These are phyloP conservation scores for Tokudaia muenninki DNA, from an alignment of 2,797 vertebrate genomes.

Conservation along the genomic window DNA sequence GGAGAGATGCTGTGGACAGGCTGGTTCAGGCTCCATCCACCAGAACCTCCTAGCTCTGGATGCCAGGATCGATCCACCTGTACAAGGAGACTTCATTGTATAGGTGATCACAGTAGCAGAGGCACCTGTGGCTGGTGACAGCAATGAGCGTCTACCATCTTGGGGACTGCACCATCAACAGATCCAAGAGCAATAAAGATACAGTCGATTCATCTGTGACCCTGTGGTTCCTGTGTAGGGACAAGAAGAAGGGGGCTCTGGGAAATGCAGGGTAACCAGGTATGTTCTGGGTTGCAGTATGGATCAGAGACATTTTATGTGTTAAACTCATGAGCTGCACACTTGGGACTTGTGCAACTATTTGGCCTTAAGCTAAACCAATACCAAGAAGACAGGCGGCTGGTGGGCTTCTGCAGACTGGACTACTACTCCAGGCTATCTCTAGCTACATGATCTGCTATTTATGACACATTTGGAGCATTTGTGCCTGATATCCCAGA, in stretches of 20 bases:
- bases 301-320: neutral
- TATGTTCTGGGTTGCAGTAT: too few species aligned
- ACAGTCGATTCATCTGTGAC: neutral
- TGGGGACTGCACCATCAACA: fast-evolving
- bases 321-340: neutral
- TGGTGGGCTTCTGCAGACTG: neutral
- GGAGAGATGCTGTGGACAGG: fast-evolving
- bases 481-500: neutral
- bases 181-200: neutral
- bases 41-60: too few species aligned
- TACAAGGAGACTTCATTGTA: neutral
- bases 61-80: neutral
- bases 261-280: neutral
- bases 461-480: too few species aligned
- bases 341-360: neutral
- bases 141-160: too few species aligned
- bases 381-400: fast-evolving
- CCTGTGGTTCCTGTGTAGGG: fast-evolving
- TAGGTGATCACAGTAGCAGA: neutral
- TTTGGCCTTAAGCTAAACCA: neutral
- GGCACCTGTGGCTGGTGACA: neutral
- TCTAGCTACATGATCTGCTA: neutral
- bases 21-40: neutral
- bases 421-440: too few species aligned
- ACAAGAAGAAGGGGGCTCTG: neutral